phyloP scores from a whole-genome alignment of 2,113 vertebrate species.

The Callopanchax toddi region DNA sequence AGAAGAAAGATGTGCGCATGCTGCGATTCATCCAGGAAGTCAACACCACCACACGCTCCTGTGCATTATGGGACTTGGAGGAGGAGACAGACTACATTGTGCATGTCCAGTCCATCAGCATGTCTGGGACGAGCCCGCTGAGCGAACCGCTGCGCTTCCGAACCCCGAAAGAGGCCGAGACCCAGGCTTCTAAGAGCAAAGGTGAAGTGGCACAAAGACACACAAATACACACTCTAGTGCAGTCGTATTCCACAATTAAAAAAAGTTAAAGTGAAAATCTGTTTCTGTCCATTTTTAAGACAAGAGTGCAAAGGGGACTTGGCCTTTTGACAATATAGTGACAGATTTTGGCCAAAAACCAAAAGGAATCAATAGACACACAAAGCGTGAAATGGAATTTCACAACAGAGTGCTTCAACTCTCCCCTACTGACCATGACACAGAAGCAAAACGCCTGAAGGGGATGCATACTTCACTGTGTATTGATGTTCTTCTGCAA shows the following conservation, averaged over 20 bases:
- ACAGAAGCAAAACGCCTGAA: constrained; percentile 26
- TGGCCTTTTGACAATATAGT: constrained; percentile 55
- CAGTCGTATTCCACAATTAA: neutral
- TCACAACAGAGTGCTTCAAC: constrained; percentile 56
- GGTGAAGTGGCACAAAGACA: constrained; percentile 64
- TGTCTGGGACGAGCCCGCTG: constrained; percentile 89
- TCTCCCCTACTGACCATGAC: constrained; percentile 33
- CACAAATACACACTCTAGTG: neutral
- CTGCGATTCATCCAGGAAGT: constrained; percentile 98
- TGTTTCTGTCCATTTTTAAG: constrained; percentile 12
- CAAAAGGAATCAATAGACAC: constrained; percentile 68
- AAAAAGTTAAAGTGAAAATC: neutral
- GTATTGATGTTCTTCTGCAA: constrained; percentile 46
- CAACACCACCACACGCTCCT: constrained; percentile 96
- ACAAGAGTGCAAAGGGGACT: constrained; percentile 19
- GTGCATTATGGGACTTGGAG: constrained; percentile 96
- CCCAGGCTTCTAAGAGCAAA: constrained; percentile 91
- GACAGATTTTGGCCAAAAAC: constrained; percentile 62
- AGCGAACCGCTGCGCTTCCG: constrained; percentile 93
- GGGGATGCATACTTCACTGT: constrained; percentile 38
- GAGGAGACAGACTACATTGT: constrained; percentile 97
- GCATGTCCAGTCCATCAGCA: constrained; percentile 94
- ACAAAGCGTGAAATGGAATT: constrained; percentile 77
- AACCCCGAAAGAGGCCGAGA: constrained; percentile 91
- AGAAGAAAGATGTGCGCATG: constrained; percentile 97